Evolutionary conservation across 2,113 vertebrate species (phyloP).

Genomic region (Galeopterus variegatus): DNA sequence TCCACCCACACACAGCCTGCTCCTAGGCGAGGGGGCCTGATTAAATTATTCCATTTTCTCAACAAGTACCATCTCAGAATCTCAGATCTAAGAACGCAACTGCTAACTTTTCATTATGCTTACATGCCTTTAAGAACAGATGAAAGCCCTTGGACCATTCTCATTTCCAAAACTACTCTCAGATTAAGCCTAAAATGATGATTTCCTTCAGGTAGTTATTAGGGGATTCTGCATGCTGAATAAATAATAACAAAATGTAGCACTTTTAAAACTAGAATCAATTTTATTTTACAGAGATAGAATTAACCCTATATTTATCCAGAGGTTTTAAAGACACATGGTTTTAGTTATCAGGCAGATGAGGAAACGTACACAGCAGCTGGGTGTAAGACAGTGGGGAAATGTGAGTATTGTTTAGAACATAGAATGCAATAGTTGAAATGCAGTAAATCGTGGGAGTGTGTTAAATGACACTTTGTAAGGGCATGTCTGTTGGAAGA

Average conservation of each 20-base stretch:
- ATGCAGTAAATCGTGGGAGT: background rate
- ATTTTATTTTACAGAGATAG: background rate
- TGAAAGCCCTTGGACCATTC: background rate
- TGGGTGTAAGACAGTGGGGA: background rate
- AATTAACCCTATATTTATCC: background rate
- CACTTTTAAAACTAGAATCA: background rate
- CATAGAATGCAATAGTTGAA: background rate
- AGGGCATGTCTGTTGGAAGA: background rate
- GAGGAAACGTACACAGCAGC: background rate
- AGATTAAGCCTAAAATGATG: background rate
- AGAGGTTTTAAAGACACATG: background rate
- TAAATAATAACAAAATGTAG: slow-evolving; percentile 25
- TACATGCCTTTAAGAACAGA: background rate
- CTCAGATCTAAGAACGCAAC: background rate
- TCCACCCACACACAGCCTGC: too few relatives aligned
- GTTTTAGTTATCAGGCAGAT: background rate
- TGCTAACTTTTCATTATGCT: background rate
- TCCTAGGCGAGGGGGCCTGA: too few relatives aligned
- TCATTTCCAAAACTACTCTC: slow-evolving; percentile 29
- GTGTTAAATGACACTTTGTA: background rate
- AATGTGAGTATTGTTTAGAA: background rate
- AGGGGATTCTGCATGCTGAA: background rate
- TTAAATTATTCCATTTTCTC: too few relatives aligned
- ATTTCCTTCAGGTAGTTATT: slow-evolving; percentile 2
- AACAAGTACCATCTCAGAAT: background rate